These are phyloP conservation scores for Centruroides sculpturatus DNA, from an alignment of 1,140 invertebrate species.

Conservation along the genomic window DNA sequence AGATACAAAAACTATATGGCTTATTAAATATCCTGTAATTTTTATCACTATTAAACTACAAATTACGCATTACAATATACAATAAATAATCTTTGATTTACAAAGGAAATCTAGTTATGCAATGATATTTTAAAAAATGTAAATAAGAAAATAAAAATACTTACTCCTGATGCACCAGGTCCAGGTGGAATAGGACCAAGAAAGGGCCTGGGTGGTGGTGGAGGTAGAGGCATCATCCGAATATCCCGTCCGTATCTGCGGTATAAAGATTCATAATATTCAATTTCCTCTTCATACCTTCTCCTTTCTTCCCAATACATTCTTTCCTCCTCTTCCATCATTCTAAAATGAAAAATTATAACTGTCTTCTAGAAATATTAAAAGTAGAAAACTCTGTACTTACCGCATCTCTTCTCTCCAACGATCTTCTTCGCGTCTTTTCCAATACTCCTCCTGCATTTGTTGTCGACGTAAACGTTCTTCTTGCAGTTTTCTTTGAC, in stretches of 20 bases:
- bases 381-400: background rate
- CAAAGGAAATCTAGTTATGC: too few species aligned
- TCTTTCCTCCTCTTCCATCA: conserved; percentile 53
- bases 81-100: too few species aligned
- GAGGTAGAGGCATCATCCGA: conserved; percentile 19
- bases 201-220: conserved; percentile 20
- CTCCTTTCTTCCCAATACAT: conserved; percentile 77
- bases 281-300: conserved; percentile 60
- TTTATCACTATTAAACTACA: too few species aligned
- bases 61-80: too few species aligned
- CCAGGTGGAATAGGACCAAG: too few species aligned
- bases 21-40: too few species aligned
- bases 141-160: too few species aligned
- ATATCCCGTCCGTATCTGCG: conserved; percentile 46
- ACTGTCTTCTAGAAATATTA: background rate
- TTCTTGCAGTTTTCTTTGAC: conserved; percentile 72
- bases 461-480: conserved; percentile 59
- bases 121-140: too few species aligned
- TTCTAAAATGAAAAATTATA: conserved; percentile 28
- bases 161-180: too few species aligned
- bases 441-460: conserved; percentile 47
- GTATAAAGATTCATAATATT: conserved; percentile 65
- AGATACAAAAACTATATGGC: too few species aligned
- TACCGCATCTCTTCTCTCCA: conserved; percentile 28
- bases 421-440: conserved; percentile 29